Base-by-base conservation (phyloP, 2,888 invertebrate genomes). In the Xylota segnis region DNA sequence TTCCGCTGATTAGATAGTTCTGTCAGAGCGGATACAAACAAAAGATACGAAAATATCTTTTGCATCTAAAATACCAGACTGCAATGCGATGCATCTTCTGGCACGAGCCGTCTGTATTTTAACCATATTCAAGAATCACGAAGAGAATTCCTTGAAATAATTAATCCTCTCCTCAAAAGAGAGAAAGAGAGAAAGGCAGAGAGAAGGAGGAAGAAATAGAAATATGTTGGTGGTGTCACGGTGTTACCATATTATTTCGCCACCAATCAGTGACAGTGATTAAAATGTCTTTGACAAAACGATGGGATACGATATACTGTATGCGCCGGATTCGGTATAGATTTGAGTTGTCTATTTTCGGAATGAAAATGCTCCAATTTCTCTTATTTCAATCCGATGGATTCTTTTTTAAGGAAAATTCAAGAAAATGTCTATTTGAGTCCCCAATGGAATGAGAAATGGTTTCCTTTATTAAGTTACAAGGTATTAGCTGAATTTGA, bases 181-280 rank as follows among this genome's bases (percentile, higher is more conserved):
- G 34, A 34, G 1, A 34, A 5, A 34, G 34, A 6, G 34, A 34
- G 34, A 34, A 5, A 6, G 34, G n/a, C n/a, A 34, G 34, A 34
- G 6, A 34, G 34, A 34, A 1, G 1, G 34, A 34, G 32, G 9
- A 4, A 34, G 45, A 29, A 23, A 50, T 16, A 29, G 29, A 50
- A 61, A 61, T 43, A 14, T 27, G 7, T 37, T n/a, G 32, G 18
- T 12, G 23, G 14, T 65, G 61, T 70, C 43, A 54, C 74, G 58
- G 63, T 58, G 58, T 12, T 56, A 70, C 34, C 58, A 65, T 77
- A 59, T 77, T 83, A 77, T 83, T 83, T 77, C 71, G 71, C 58
- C 58, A 83, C 83, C 71, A 77, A 77, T 77, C 83, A 77, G 70
- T 82, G 77, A 83, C 83, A 83, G 61, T 83, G 77, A 71, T 77